Conservation (phyloP, 2,113 vertebrate species). For the Ondatra zibethicus region DNA sequence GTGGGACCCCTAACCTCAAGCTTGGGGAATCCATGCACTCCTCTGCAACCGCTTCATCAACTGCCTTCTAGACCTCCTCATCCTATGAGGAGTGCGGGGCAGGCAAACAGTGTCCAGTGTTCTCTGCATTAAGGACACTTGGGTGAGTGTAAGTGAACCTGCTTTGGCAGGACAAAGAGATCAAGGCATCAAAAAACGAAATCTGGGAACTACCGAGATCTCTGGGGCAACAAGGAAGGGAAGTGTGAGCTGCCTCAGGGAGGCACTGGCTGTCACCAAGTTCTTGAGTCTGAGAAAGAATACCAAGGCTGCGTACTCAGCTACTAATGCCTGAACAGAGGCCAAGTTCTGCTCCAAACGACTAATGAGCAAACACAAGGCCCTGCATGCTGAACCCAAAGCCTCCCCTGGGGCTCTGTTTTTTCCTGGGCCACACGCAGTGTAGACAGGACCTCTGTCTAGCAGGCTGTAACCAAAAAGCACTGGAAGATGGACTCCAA, state of each 20-base stretch:
- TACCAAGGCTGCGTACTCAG: not conserved
- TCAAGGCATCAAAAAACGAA: not conserved
- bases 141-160: not conserved
- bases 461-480: not conserved
- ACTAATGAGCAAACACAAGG: not conserved
- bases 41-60: not conserved
- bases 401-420: not conserved
- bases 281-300: not conserved
- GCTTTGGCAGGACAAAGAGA: not conserved
- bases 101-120: not conserved
- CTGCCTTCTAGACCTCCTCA: not conserved
- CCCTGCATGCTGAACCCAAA: not conserved
- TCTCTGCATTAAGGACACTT: not conserved
- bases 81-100: not conserved
- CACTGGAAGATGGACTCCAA: not conserved
- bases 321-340: not conserved
- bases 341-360: not conserved
- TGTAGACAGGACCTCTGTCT: not conserved
- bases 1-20: not conserved
- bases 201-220: not conserved
- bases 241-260: not conserved
- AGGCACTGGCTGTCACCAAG: not conserved
- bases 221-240: not conserved
- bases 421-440: not conserved
- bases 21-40: not conserved